Evolutionary conservation across 1,140 invertebrate species (phyloP).

Genomic region (Prorops nasuta): DNA sequence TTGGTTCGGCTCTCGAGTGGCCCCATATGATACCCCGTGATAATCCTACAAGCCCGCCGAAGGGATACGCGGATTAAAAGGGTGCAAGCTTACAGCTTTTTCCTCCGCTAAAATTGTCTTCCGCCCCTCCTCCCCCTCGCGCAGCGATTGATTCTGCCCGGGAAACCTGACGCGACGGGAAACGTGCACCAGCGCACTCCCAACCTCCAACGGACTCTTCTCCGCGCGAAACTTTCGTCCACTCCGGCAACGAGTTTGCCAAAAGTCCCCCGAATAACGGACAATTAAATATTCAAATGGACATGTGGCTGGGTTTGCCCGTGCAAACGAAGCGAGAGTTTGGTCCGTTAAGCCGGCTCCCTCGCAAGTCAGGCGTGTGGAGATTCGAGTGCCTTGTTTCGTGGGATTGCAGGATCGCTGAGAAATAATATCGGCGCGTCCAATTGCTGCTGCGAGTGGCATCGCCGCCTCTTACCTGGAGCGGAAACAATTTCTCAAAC

Average conservation of each 20-base stretch:
- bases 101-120: slow-evolving; percentile 18
- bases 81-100: slow-evolving; percentile 35
- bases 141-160: too few species aligned
- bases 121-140: too few species aligned
- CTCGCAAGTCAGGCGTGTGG: slow-evolving; percentile 52
- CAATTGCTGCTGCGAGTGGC: too few species aligned
- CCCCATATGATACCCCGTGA: slow-evolving; percentile 53
- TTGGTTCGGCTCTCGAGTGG: slow-evolving; percentile 41
- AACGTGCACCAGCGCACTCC: too few species aligned
- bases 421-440: too few species aligned
- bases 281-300: slow-evolving; percentile 52
- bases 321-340: slow-evolving; percentile 31
- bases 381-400: slow-evolving; percentile 53
- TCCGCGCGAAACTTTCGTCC: too few species aligned
- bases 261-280: too few species aligned
- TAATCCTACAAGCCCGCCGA: slow-evolving; percentile 33
- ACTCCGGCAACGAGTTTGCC: too few species aligned
- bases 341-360: slow-evolving; percentile 52
- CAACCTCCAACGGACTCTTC: too few species aligned
- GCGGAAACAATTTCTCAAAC: too few species aligned
- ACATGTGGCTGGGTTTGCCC: slow-evolving; percentile 51
- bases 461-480: too few species aligned
- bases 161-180: too few species aligned
- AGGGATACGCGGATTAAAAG: slow-evolving; percentile 32
- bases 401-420: slow-evolving; percentile 47